Evolutionary conservation across 2,113 vertebrate species (phyloP), one percentile per base, ranked within the genome.

Genomic region (Uria aalge): DNA sequence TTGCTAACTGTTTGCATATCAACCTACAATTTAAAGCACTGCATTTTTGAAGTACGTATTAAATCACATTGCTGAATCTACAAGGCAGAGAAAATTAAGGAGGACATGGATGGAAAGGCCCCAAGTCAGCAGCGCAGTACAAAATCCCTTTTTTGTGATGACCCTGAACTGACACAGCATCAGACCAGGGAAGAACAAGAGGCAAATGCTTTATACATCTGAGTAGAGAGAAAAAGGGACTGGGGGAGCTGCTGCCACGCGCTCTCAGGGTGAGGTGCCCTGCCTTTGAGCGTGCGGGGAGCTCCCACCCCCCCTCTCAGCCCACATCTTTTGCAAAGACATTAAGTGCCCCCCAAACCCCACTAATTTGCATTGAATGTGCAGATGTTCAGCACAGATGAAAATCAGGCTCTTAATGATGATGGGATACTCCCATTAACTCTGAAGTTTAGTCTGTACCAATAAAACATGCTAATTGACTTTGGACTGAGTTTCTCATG

Each of bases 181-280:
- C 19, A 73, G 63, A 26, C 9, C 30, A 60, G 27, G 27, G 34
- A 57, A 63, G n/a, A 80, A 56, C 5, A 76, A 63, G 34, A 52
- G 14, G 32, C 12, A 83, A 92, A 74, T 3, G 15, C 16, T 89
- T 89, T 67, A 47, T 92, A 40, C 52, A 40, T 34, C 22, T 13
- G 26, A 67, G 29, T 5, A 78, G 56, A 43, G 53, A 64, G 27
- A 41, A 56, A 68, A 36, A 47, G 6, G 5, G 16, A 38, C 30
- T 8, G 36, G 1, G 1, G 0, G 4, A 55, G 66, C 52, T 47
- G 38, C 21, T 77, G 41, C 41, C 38, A 18, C 1, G 4, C 1
- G 0, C 56, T 36, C 26, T 17, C 6, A 40, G 7, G 3, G 32
- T 17, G 3, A 56, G n/a, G 11, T 15, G 40, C 14, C 24, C 53